Conservation (phyloP, 2,113 vertebrate genomes). For the Sardina pilchardus region DNA sequence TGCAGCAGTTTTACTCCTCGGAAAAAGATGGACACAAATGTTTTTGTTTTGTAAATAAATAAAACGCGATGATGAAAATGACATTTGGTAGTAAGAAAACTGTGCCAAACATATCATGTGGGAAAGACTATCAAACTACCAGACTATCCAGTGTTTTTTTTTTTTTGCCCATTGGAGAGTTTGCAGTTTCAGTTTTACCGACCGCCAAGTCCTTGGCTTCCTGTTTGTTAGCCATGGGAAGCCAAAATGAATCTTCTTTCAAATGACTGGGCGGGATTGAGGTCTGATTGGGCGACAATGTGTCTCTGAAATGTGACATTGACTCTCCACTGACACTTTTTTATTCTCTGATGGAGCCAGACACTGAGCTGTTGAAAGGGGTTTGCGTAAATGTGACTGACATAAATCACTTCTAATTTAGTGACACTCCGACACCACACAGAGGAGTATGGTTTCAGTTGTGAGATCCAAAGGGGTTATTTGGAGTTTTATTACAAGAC, state of each 20-base stretch:
- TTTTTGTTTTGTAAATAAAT: not conserved
- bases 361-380: not conserved
- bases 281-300: constrained; percentile 1
- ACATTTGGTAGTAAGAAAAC: not conserved
- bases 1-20: too few species aligned
- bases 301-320: constrained; percentile 14
- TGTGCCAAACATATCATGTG: not conserved
- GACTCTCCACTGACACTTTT: not conserved
- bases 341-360: not conserved
- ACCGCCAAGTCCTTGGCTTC: not conserved
- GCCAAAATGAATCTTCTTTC: not conserved
- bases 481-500: not conserved
- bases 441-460: constrained; percentile 1
- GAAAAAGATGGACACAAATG: too few species aligned
- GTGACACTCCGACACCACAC: not conserved
- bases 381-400: not conserved
- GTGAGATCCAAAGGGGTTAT: not conserved
- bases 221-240: not conserved
- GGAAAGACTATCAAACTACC: not conserved
- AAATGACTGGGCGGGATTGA: not conserved
- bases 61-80: not conserved
- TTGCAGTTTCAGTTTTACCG: not conserved
- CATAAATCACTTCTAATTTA: constrained; percentile 1
- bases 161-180: not conserved
- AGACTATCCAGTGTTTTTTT: not conserved